phyloP scores from a whole-genome alignment of 1,140 invertebrate genomes.

The Drosophila setifemur region DNA sequence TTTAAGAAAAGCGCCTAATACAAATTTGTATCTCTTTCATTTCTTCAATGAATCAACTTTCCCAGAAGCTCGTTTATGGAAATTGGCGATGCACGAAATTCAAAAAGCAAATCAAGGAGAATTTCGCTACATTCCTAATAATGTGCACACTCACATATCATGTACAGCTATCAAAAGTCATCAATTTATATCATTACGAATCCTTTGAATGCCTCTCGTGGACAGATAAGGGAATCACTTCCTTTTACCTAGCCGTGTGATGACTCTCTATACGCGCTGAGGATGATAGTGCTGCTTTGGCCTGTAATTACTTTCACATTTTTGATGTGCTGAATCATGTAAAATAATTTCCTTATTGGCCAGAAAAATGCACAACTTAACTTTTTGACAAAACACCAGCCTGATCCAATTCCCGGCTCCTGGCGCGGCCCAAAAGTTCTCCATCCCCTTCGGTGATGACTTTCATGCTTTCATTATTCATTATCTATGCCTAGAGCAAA shows the following conservation, averaged over 20 bases:
- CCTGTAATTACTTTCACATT: conserved; percentile 46
- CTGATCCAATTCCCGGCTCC: not conserved
- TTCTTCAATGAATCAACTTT: no score
- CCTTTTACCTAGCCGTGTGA: not conserved
- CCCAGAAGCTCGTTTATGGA: no score
- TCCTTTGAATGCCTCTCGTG: not conserved
- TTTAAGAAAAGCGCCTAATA: no score
- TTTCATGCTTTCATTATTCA: conserved; percentile 52
- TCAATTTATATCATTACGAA: conserved; percentile 19
- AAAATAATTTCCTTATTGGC: conserved; percentile 57
- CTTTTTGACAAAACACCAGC: conserved; percentile 49
- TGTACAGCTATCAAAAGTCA: conserved; percentile 7
- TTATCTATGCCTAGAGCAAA: conserved; percentile 54
- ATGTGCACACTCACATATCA: conserved; percentile 15
- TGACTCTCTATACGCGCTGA: not conserved
- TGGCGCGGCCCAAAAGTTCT: conserved; percentile 8
- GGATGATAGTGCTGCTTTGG: conserved; percentile 34
- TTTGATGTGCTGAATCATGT: conserved; percentile 41
- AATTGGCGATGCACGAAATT: no score
- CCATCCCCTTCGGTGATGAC: conserved; percentile 22
- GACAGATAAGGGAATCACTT: not conserved
- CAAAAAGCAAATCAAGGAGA: no score
- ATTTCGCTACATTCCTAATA: not conserved
- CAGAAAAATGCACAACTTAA: conserved; percentile 54
- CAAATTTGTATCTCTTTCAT: no score